phyloP scores from a whole-genome alignment of 1,140 invertebrate genomes.

The Nasonia vitripennis region DNA sequence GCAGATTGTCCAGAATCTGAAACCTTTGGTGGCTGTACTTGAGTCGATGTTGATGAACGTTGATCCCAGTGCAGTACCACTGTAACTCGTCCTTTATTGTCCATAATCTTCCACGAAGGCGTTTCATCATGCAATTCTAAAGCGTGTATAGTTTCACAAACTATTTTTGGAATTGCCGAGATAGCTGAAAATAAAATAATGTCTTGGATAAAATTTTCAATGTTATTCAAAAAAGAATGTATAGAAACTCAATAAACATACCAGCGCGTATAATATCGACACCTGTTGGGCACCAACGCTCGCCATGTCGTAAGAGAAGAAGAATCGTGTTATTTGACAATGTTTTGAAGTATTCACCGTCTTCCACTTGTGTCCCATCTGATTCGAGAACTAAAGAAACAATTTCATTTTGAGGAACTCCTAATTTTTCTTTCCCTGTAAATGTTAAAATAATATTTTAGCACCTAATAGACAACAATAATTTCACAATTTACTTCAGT shows the following conservation, averaged over 20 bases:
- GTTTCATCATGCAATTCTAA: constrained; percentile 95
- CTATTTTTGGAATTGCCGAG: constrained; percentile 95
- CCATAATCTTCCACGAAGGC: constrained; percentile 97
- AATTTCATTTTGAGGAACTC: constrained; percentile 86
- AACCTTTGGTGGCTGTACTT: constrained; percentile 73
- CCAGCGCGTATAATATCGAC: constrained; percentile 95
- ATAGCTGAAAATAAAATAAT: constrained; percentile 80
- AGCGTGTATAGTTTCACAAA: constrained; percentile 96
- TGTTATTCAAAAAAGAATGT: background rate
- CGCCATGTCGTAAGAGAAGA: constrained; percentile 88
- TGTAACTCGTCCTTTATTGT: constrained; percentile 95
- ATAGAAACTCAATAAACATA: constrained; percentile 64
- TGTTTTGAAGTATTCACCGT: constrained; percentile 94
- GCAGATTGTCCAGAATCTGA: constrained; percentile 73
- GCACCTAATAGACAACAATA: no score
- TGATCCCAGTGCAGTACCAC: constrained; percentile 96
- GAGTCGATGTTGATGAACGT: constrained; percentile 78
- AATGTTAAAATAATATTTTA: constrained; percentile 41
- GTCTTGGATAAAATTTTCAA: background rate
- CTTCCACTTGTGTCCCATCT: constrained; percentile 96
- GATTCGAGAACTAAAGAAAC: constrained; percentile 92
- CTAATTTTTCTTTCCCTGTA: constrained; percentile 91
- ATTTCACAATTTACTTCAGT: no score
- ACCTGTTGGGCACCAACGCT: constrained; percentile 93
- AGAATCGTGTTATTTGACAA: constrained; percentile 93